phyloP scores from a whole-genome alignment of 2,797 vertebrate species.

The Anas acuta region DNA sequence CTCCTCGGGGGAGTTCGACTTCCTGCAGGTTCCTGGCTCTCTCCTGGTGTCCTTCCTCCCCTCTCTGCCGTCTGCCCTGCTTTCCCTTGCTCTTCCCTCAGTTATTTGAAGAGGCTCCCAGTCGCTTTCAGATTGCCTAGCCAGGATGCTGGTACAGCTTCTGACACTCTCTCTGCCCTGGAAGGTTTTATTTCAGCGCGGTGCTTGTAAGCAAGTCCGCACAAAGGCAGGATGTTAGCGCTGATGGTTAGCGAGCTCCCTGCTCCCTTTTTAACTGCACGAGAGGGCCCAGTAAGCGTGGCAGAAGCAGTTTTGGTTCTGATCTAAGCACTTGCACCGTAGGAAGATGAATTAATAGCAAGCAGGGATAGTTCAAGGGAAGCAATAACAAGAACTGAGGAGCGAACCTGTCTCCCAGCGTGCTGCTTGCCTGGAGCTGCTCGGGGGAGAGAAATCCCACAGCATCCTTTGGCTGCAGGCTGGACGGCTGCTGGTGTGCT shows the following conservation, averaged over 20 bases:
- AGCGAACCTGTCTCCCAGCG: neutral
- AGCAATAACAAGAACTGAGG: neutral
- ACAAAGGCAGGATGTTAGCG: neutral
- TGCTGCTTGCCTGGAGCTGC: neutral
- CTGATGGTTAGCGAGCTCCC: neutral
- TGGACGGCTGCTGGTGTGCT: neutral
- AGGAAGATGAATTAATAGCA: neutral
- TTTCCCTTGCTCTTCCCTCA: neutral
- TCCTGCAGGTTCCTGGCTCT: slow-evolving; percentile 40
- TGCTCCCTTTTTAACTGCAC: neutral
- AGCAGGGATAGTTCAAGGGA: neutral
- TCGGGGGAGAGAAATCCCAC: neutral
- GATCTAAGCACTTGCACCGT: neutral
- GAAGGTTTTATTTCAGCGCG: neutral
- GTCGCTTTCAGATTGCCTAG: neutral
- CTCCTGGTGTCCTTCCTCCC: slow-evolving; percentile 35
- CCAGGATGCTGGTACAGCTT: neutral
- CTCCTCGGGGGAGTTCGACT: neutral
- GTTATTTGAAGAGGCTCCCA: neutral
- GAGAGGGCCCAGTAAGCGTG: accelerated
- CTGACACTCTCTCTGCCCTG: neutral
- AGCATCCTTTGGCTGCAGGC: neutral
- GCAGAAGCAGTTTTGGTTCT: neutral
- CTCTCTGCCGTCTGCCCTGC: neutral
- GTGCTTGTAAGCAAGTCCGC: neutral